A percentile compares a stretch with the other conserved stretches of the same genome.
These are phyloP conservation scores for Rhingia rostrata DNA, from an alignment of 2,888 invertebrate genomes.

Conservation along the genomic window DNA sequence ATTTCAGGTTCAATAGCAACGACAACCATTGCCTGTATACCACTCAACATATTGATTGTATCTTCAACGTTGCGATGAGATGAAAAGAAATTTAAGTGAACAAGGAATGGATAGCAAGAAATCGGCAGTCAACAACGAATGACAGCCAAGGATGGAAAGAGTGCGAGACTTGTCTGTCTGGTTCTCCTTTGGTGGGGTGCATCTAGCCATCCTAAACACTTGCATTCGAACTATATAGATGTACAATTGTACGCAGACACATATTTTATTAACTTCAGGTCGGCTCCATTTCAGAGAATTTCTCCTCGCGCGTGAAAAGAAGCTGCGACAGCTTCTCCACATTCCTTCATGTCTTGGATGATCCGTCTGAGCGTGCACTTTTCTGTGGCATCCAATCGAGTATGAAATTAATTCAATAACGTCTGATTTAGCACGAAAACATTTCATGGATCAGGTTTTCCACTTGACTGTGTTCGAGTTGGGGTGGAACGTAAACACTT, in stretches of 20 bases:
- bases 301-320: slow-evolving; percentile 41
- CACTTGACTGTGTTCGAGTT: slow-evolving; percentile 34
- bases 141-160: slow-evolving; percentile 38
- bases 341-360: not conserved
- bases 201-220: slow-evolving; percentile 21
- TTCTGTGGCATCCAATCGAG: slow-evolving; percentile 56
- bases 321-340: not conserved
- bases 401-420: slow-evolving; percentile 66
- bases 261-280: not conserved
- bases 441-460: slow-evolving; percentile 54
- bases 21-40: slow-evolving; percentile 37
- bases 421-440: slow-evolving; percentile 43
- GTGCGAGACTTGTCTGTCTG: slow-evolving; percentile 41
- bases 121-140: not conserved
- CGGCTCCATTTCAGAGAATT: slow-evolving; percentile 27
- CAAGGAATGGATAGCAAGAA: slow-evolving; percentile 24
- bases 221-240: slow-evolving; percentile 7
- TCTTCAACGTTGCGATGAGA: slow-evolving; percentile 6
- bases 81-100: slow-evolving; percentile 20
- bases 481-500: slow-evolving; percentile 48
- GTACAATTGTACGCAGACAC: not conserved
- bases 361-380: slow-evolving; percentile 30
- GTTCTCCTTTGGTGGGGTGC: slow-evolving; percentile 34
- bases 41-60: slow-evolving; percentile 30
- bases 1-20: slow-evolving; percentile 55